Evolutionary conservation across 2,797 vertebrate species (phyloP).

Genomic region (Rhodeus uyekii): DNA sequence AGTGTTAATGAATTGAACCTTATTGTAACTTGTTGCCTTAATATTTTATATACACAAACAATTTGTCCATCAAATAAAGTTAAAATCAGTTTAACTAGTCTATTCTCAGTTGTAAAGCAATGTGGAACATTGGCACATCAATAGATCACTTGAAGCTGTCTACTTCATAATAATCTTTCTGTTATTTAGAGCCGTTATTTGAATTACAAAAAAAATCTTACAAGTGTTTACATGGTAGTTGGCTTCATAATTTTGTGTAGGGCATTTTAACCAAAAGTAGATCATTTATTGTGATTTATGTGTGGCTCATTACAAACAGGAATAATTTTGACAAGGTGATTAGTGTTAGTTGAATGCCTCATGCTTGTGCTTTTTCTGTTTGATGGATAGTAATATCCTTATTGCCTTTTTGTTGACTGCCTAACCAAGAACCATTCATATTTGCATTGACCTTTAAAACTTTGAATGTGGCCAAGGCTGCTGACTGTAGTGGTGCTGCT

Average conservation of each 20-base stretch:
- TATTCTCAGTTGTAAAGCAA: not conserved
- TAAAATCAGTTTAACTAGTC: not conserved
- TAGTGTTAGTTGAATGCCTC: not conserved
- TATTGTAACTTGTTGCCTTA: not conserved
- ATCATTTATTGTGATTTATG: not conserved
- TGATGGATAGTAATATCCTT: not conserved
- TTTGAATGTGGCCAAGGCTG: not conserved
- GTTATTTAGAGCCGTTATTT: not conserved
- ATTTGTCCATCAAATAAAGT: not conserved
- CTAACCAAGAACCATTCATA: not conserved
- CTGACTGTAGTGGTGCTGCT: not conserved
- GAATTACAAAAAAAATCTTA: not conserved
- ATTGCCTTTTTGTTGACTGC: not conserved
- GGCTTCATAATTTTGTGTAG: not conserved
- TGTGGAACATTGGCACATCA: not conserved
- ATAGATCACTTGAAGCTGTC: not conserved
- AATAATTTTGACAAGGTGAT: too few relatives aligned
- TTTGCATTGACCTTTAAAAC: not conserved
- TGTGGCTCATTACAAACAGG: not conserved
- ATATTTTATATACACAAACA: not conserved
- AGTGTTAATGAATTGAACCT: not conserved
- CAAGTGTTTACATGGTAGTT: not conserved
- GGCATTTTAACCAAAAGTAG: not conserved
- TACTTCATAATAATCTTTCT: not conserved
- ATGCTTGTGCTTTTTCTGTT: not conserved